Evolutionary conservation across 2,888 invertebrate genomes (phyloP).

Genomic region (Rhagonycha lutea): DNA sequence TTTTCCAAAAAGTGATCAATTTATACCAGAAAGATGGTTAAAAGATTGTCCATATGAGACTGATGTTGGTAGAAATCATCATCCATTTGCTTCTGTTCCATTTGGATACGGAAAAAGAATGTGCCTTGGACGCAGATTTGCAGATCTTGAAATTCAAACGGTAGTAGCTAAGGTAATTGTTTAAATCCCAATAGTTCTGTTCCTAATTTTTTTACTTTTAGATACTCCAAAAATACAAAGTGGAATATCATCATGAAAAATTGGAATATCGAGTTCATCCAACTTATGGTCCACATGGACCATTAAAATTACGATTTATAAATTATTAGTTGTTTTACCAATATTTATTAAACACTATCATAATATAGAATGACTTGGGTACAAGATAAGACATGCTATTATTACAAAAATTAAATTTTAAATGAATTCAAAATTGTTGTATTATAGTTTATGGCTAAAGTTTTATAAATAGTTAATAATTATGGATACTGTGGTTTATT

Average conservation of each 20-base stretch:
- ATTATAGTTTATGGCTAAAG: not conserved
- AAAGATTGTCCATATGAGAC: conserved; percentile 42
- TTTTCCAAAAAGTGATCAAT: conserved; percentile 65
- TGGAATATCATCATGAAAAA: conserved; percentile 67
- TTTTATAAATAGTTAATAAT: no score
- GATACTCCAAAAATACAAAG: conserved; percentile 66
- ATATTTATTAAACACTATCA: not conserved
- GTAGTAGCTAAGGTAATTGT: conserved; percentile 67
- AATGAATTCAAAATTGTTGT: not conserved
- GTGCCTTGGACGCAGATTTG: conserved; percentile 76
- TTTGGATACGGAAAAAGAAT: conserved; percentile 75
- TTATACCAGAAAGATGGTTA: conserved; percentile 79
- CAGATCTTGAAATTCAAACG: conserved; percentile 75
- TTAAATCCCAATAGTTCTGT: not conserved
- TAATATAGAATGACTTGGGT: no score
- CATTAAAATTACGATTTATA: conserved; percentile 64
- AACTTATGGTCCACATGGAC: conserved; percentile 73
- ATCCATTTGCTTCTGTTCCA: conserved; percentile 77
- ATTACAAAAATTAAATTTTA: not conserved
- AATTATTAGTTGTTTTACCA: conserved; percentile 41
- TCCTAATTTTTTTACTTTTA: conserved; percentile 44
- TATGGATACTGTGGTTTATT: no score
- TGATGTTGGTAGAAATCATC: conserved; percentile 50
- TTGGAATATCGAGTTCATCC: conserved; percentile 68
- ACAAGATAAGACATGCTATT: no score